These are phyloP conservation scores for Ranitomeya imitator DNA, from an alignment of 2,113 vertebrate genomes.

Conservation along the genomic window DNA sequence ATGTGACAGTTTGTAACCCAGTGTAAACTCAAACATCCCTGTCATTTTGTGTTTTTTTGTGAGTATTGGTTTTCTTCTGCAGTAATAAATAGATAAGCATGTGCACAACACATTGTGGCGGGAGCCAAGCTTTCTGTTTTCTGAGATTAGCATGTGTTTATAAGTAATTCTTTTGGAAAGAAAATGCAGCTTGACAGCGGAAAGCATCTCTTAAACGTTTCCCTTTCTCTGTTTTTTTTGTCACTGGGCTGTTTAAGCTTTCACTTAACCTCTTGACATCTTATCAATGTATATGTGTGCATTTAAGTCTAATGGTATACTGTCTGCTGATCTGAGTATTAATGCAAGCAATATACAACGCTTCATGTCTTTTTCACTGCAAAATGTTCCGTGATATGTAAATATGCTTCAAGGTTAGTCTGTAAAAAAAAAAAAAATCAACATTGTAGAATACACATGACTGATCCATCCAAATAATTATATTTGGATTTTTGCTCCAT, in stretches of 20 bases:
- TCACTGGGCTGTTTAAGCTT: slow-evolving; percentile 64
- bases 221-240: slow-evolving; percentile 56
- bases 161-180: slow-evolving; percentile 66
- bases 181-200: slow-evolving; percentile 68
- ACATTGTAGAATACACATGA: not conserved
- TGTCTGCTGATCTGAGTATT: slow-evolving; percentile 18
- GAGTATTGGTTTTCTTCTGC: slow-evolving; percentile 71
- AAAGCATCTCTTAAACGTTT: slow-evolving; percentile 64
- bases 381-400: slow-evolving; percentile 17
- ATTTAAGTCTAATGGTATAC: slow-evolving; percentile 43
- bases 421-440: not conserved
- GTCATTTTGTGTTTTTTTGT: slow-evolving; percentile 80
- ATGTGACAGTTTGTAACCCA: slow-evolving; percentile 87
- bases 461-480: slow-evolving; percentile 44
- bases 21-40: slow-evolving; percentile 86
- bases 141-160: slow-evolving; percentile 74
- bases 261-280: slow-evolving; percentile 64
- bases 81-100: slow-evolving; percentile 78
- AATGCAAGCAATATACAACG: not conserved
- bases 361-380: slow-evolving; percentile 1
- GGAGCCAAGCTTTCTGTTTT: slow-evolving; percentile 71
- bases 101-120: slow-evolving; percentile 72
- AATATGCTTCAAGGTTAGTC: slow-evolving; percentile 7
- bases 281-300: slow-evolving; percentile 44
- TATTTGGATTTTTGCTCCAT: slow-evolving; percentile 33